phyloP scores from a whole-genome alignment of 2,888 invertebrate genomes.

The Acanthoscelides obtectus region DNA sequence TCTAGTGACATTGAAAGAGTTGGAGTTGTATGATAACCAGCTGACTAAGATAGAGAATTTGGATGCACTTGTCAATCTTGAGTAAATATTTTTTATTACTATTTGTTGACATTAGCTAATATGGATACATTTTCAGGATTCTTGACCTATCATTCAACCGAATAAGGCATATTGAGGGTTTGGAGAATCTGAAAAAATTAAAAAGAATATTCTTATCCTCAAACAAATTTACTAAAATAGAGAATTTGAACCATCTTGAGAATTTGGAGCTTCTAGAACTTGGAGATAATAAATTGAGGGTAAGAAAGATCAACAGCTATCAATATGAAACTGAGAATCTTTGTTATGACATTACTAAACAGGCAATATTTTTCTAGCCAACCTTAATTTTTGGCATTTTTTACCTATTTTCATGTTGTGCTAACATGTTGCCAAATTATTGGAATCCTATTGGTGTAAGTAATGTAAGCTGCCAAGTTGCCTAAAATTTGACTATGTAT shows the following conservation, averaged over 20 bases:
- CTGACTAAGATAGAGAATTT: conserved; percentile 88
- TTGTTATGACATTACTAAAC: too few relatives aligned
- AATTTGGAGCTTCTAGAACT: conserved; percentile 83
- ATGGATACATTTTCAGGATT: conserved; percentile 60
- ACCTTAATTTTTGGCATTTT: too few relatives aligned
- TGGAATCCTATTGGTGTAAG: too few relatives aligned
- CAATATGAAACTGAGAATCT: too few relatives aligned
- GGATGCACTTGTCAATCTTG: conserved; percentile 77
- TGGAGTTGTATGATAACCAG: conserved; percentile 97
- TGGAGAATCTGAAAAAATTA: conserved; percentile 69
- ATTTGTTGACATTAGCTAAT: too few relatives aligned
- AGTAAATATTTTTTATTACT: conserved; percentile 55
- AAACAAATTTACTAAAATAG: conserved; percentile 82
- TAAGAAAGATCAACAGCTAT: too few relatives aligned
- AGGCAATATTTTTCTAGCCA: too few relatives aligned
- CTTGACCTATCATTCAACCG: conserved; percentile 96
- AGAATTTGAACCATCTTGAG: conserved; percentile 77
- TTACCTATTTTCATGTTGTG: too few relatives aligned
- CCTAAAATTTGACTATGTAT: too few relatives aligned
- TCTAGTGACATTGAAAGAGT: conserved; percentile 71
- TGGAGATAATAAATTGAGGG: conserved; percentile 90
- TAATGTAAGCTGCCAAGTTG: too few relatives aligned
- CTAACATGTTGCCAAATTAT: too few relatives aligned
- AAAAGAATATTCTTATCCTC: conserved; percentile 84
- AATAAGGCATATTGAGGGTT: conserved; percentile 77